Conservation (phyloP, 2,113 vertebrate species). For the Dasypus novemcinctus region DNA sequence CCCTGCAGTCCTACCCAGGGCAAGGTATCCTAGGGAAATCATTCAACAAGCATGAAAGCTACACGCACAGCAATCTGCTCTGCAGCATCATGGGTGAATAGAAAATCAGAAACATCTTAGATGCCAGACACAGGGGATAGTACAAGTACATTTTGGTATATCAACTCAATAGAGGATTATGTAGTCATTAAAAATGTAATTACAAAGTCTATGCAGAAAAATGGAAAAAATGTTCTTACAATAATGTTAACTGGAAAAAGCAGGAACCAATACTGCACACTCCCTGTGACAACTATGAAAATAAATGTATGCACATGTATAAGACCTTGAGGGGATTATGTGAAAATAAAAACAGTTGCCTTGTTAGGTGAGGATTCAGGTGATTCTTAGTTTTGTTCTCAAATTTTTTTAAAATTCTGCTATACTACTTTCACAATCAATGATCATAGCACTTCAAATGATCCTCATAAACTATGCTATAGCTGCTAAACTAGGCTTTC, state of each 20-base stretch:
- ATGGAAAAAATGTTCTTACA: background rate
- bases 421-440: slow-evolving; percentile 15
- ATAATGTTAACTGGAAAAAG: background rate
- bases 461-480: background rate
- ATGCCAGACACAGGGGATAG: background rate
- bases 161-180: background rate
- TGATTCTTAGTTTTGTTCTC: background rate
- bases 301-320: background rate
- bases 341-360: background rate
- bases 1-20: background rate
- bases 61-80: background rate
- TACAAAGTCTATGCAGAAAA: slow-evolving; percentile 27
- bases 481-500: background rate
- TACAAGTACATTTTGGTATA: background rate
- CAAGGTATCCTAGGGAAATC: background rate
- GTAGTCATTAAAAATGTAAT: slow-evolving; percentile 40
- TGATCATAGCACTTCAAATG: background rate
- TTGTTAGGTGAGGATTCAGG: slow-evolving; percentile 19
- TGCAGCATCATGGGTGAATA: background rate
- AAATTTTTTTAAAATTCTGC: slow-evolving; percentile 39
- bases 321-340: background rate
- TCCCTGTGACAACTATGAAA: background rate
- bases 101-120: background rate
- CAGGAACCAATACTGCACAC: background rate
- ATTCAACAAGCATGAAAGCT: background rate